Conservation (phyloP, 1,140 invertebrate species). For the Drosophila ironensis region DNA sequence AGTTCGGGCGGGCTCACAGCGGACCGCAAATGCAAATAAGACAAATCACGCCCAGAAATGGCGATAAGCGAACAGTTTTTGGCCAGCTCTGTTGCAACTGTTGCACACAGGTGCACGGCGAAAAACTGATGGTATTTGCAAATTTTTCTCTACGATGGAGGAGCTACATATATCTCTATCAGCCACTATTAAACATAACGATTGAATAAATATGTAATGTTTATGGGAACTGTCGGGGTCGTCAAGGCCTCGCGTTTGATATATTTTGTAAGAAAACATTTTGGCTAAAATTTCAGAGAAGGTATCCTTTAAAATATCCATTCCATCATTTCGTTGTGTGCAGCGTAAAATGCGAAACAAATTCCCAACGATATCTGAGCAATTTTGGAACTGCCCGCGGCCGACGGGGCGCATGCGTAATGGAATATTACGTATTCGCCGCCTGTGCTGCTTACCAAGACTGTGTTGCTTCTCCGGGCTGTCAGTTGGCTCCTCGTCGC, state of each 20-base stretch:
- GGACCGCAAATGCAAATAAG: slow-evolving; percentile 54
- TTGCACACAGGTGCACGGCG: slow-evolving; percentile 1
- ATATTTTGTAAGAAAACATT: too few relatives aligned
- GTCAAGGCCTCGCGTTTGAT: too few relatives aligned
- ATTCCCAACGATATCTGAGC: slow-evolving; percentile 8
- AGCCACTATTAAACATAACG: too few relatives aligned
- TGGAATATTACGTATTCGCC: slow-evolving; percentile 64
- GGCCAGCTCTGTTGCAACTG: slow-evolving; percentile 23
- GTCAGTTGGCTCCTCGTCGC: slow-evolving; percentile 85
- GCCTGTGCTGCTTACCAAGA: slow-evolving; percentile 45
- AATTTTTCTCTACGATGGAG: too few relatives aligned
- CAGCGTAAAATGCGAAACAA: background rate
- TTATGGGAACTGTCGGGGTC: too few relatives aligned
- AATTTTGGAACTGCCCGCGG: slow-evolving; percentile 10
- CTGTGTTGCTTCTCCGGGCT: slow-evolving; percentile 82
- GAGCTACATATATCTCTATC: too few relatives aligned
- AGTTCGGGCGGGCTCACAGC: slow-evolving; percentile 41
- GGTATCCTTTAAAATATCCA: background rate
- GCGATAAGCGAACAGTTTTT: slow-evolving; percentile 46
- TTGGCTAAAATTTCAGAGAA: too few relatives aligned
- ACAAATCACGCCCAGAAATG: slow-evolving; percentile 61
- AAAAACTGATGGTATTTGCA: background rate
- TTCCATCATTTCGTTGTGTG: background rate
- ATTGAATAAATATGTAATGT: too few relatives aligned
- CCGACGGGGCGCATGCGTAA: slow-evolving; percentile 60